phyloP scores from a whole-genome alignment of 2,113 vertebrate genomes.

The Alosa alosa region DNA sequence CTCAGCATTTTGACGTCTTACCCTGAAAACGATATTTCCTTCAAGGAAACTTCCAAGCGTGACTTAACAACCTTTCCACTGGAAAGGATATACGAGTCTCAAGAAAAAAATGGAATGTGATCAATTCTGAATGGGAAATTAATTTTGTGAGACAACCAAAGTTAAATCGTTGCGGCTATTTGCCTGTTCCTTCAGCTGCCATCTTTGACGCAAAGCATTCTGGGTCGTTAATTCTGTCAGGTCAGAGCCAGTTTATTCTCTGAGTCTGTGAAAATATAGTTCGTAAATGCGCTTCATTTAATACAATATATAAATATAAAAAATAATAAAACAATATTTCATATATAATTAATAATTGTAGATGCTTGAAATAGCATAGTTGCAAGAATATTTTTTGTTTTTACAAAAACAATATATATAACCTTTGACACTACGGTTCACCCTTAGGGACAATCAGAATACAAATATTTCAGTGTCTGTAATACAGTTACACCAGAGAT shows the following conservation, averaged over 20 bases:
- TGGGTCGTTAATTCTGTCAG: background rate
- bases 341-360: no score
- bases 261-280: background rate
- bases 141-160: background rate
- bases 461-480: background rate
- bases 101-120: background rate
- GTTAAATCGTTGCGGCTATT: background rate
- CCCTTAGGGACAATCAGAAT: background rate
- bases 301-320: background rate
- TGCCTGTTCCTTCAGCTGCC: background rate
- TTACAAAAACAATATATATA: background rate
- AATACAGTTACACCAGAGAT: background rate
- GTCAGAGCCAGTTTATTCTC: no score
- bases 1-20: background rate
- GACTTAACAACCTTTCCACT: background rate
- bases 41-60: background rate
- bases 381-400: background rate
- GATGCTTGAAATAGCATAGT: background rate
- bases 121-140: background rate
- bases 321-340: no score
- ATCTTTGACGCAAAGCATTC: background rate
- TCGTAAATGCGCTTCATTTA: background rate
- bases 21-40: background rate
- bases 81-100: background rate
- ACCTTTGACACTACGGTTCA: conserved; percentile 5